Conservation (phyloP, 2,113 vertebrate species). For the Bambusicola thoracicus region DNA sequence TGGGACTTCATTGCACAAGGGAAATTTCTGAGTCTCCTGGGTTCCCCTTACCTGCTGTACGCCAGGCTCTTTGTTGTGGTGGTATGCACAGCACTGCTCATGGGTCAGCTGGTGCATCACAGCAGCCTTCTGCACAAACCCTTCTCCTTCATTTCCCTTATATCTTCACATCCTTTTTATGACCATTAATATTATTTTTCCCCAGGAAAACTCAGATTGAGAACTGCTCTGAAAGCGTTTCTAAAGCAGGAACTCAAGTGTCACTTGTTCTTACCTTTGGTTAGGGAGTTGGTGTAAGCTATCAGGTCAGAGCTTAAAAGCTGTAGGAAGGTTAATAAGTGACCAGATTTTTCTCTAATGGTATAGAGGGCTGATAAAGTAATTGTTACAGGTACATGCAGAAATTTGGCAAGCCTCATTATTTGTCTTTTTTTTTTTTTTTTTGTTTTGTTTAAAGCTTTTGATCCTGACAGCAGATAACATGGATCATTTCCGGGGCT, state of each 20-base stretch:
- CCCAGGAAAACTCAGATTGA: neutral
- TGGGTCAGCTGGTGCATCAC: neutral
- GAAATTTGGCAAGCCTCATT: neutral
- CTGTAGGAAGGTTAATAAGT: neutral
- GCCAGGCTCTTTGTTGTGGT: neutral
- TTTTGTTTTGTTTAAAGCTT: neutral
- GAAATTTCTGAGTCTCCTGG: neutral
- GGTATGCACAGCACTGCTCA: neutral
- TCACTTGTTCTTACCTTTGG: neutral
- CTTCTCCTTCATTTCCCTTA: neutral
- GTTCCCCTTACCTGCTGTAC: no score
- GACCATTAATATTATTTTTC: neutral
- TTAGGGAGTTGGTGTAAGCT: neutral
- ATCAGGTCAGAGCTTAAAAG: neutral
- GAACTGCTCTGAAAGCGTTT: neutral
- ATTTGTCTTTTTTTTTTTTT: neutral
- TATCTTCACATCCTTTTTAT: neutral
- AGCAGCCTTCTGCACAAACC: neutral
- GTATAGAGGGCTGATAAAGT: neutral
- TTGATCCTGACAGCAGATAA: neutral
- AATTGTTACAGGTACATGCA: neutral
- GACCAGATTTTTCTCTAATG: neutral
- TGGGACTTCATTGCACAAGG: neutral
- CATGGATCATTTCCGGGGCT: neutral
- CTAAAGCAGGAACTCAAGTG: accelerated